Evolutionary conservation across 2,888 invertebrate species (phyloP).

Genomic region (Zhengitettix transpicula): DNA sequence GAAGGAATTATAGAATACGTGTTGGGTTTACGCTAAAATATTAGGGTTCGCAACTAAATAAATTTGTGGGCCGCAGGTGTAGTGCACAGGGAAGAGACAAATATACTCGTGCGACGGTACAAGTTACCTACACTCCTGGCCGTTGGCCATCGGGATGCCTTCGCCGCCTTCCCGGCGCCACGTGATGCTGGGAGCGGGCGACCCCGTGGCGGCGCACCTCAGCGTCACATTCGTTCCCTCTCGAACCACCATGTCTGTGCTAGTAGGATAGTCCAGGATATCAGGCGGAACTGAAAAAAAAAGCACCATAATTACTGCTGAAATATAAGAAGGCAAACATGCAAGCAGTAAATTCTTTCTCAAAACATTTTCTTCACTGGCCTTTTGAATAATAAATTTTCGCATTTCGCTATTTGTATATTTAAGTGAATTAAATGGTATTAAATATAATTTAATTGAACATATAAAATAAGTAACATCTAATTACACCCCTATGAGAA

Average conservation of each 20-base stretch:
- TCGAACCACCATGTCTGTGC: conserved; percentile 68
- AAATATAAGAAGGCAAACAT: too few relatives aligned
- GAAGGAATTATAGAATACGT: too few relatives aligned
- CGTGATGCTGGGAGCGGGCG: conserved; percentile 67
- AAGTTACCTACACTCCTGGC: conserved; percentile 16
- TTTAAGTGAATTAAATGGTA: too few relatives aligned
- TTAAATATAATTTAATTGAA: too few relatives aligned
- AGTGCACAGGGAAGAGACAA: background rate
- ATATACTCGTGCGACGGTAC: background rate
- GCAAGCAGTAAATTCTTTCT: too few relatives aligned
- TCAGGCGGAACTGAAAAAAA: conserved; percentile 59
- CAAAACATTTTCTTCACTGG: too few relatives aligned
- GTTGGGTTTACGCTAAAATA: too few relatives aligned
- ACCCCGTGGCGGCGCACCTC: conserved; percentile 72
- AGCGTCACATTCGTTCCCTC: conserved; percentile 78
- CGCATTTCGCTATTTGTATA: too few relatives aligned
- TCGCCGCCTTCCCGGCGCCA: conserved; percentile 74
- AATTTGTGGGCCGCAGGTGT: background rate
- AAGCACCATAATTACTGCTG: background rate
- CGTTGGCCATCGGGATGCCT: conserved; percentile 33
- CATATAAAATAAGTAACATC: too few relatives aligned
- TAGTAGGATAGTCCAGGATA: conserved; percentile 71
- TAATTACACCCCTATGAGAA: too few relatives aligned
- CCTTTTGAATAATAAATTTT: too few relatives aligned
- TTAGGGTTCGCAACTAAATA: too few relatives aligned